phyloP scores from a whole-genome alignment of 2,888 invertebrate species.

The Eupithecia pulchellata region DNA sequence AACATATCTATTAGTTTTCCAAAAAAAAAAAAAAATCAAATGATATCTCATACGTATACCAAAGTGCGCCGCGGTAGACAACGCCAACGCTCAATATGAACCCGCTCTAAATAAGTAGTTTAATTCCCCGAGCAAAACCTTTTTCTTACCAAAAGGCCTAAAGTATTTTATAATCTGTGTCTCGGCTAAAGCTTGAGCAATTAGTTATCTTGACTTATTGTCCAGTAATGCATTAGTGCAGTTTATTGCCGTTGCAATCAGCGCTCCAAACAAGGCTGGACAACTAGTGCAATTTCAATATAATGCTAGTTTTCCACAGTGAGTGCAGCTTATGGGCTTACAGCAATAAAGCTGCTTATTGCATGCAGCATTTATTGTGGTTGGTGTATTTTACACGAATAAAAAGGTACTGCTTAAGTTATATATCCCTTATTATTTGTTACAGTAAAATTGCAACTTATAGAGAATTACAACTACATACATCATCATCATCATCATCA shows the following conservation, averaged over 20 bases:
- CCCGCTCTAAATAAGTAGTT: neutral
- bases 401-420: neutral
- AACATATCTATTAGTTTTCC: too few species aligned
- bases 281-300: constrained; percentile 42
- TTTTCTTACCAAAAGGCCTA: neutral
- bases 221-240: constrained; percentile 36
- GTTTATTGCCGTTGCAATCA: constrained; percentile 37
- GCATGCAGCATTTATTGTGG: neutral
- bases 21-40: too few species aligned
- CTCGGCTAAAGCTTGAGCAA: constrained; percentile 27
- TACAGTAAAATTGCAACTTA: neutral
- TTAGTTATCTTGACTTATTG: constrained; percentile 52
- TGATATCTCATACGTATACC: too few species aligned
- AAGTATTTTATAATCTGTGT: too few species aligned
- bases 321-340: neutral
- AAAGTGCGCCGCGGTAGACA: neutral
- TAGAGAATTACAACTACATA: too few species aligned
- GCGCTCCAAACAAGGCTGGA: constrained; percentile 35
- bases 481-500: too few species aligned
- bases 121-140: constrained; percentile 13
- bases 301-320: neutral
- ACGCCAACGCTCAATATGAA: neutral
- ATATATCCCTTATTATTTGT: neutral
- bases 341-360: neutral
- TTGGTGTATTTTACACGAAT: neutral